Evolutionary conservation across 2,888 invertebrate genomes (phyloP), one percentile per base, ranked within the genome.

Genomic region (Mythimna albipuncta): DNA sequence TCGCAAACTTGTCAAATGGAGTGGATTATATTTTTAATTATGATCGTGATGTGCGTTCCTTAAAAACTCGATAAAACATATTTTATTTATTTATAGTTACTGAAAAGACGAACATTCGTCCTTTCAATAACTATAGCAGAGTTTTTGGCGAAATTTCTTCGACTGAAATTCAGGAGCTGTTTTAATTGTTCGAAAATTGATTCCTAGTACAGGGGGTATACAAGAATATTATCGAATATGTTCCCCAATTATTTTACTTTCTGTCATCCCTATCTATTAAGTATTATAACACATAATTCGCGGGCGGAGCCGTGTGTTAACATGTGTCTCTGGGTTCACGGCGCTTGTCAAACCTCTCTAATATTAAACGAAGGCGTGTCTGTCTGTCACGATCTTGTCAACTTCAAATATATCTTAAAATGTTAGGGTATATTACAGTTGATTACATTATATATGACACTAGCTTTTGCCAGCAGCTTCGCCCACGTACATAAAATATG

Each of bases 281-380:
- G 86, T 88, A 90, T 91, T 89, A 89, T 88, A 88, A 86, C 87
- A 82, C 84, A 66, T 90, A 89, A 90, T 88, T 83, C 80, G 75
- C 83, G 84, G 87, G 88, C 81, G 85, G 81, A 77, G 64, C 74
- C 65, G 74, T 57, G 77, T 79, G 80, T 75, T 82, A 80, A 75
- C 76, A 84, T 86, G 79, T 85, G 81, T 84, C 82, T 77, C 68
- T 38, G 79, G 75, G 87, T 87, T 89, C 88, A 89, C 77, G 81
- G 74, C 79, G 75, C 81, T 85, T 87, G 64, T 70, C 78, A 84
- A 64, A 77, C 64, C 59, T 66, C 44, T 85, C 73, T 74, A 85
- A 84, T 85, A 85, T 84, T 85, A 84, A 85, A 69, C 69, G 61
- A 16, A 75, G 84, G 85, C 78, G 86, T 79, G 84, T 77, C 78